Evolutionary conservation across 53 echinoderm and acorn worm genomes (phyloP), one percentile per base, ranked within the genome.

Genomic region (Pentamera pediparva): DNA sequence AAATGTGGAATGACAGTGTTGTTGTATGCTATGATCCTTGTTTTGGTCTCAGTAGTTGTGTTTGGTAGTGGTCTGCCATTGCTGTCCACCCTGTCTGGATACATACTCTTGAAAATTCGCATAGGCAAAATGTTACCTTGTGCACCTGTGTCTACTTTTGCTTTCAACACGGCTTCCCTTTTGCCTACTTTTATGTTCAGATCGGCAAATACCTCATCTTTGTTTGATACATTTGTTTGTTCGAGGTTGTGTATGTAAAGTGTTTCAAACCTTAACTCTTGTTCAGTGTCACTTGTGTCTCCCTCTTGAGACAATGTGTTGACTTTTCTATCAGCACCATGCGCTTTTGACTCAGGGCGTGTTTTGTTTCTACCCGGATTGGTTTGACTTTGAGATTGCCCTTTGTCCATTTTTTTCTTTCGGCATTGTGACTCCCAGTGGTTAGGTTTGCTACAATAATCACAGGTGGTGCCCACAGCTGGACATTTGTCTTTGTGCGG

Each of bases 111-210:
- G 32, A 56, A 89, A 2, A 61, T 71, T 11, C 81, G 35, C 3
- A 89, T 39, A n/a, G 80, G 84, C 25, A 88, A 70, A 4, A 79
- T 79, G 59, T 88, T 84, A 8, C 84, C 84, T 51, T 84, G 83
- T 3, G 76, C 80, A 18, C 48, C 70, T 15, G 60, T 80, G 35
- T 76, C 62, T 24, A 69, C 26, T 24, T 86, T 86, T 12, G 60
- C 53, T 50, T 84, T 78, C 0, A 52, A 41, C 27, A 43, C 35
- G 37, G 84, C 84, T 29, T 71, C 78, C 8, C 36, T 79, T 6
- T 53, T 65, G 32, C 50, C 47, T 21, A 52, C 48, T 8, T 69
- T 40, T 19, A 76, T 83, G 47, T 63, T 27, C 12, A 83, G 35
- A 13, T 56, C 32, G 1, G 61, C 48, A 32, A 77, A 77, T 34